A percentile compares a stretch with the other conserved stretches of the same genome.
These are phyloP conservation scores for Mamestra configurata DNA, from an alignment of 1,140 invertebrate species.

Conservation along the genomic window DNA sequence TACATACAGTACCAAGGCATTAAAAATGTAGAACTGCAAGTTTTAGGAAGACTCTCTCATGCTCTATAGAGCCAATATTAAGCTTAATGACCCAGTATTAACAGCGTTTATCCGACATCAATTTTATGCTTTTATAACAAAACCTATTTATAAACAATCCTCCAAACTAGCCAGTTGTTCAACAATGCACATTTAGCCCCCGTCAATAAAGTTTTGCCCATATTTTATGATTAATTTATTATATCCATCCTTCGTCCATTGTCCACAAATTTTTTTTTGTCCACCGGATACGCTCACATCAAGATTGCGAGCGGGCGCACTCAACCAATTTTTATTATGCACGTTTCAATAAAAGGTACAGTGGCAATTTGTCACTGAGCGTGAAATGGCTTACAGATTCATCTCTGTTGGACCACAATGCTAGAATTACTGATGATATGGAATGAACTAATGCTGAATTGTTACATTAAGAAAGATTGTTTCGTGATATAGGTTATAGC, in stretches of 20 bases:
- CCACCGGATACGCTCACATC: slow-evolving; percentile 21
- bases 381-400: slow-evolving; percentile 40
- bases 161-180: not conserved
- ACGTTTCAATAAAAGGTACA: slow-evolving; percentile 48
- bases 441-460: not conserved
- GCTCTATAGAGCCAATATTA: no score
- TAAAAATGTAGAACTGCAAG: no score
- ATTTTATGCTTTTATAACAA: not conserved
- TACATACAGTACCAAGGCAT: no score
- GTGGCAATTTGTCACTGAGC: slow-evolving; percentile 28
- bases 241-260: slow-evolving; percentile 26
- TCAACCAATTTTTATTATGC: slow-evolving; percentile 47
- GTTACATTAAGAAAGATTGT: not conserved
- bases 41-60: no score
- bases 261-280: slow-evolving; percentile 29
- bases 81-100: no score
- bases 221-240: slow-evolving; percentile 41
- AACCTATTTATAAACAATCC: not conserved
- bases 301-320: slow-evolving; percentile 39
- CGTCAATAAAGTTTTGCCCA: slow-evolving; percentile 14
- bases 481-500: not conserved
- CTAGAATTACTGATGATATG: not conserved
- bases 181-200: slow-evolving; percentile 12
- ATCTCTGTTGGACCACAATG: slow-evolving; percentile 30
- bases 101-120: no score